Evolutionary conservation across 1,140 invertebrate species (phyloP).

Genomic region (Conus betulinus): DNA sequence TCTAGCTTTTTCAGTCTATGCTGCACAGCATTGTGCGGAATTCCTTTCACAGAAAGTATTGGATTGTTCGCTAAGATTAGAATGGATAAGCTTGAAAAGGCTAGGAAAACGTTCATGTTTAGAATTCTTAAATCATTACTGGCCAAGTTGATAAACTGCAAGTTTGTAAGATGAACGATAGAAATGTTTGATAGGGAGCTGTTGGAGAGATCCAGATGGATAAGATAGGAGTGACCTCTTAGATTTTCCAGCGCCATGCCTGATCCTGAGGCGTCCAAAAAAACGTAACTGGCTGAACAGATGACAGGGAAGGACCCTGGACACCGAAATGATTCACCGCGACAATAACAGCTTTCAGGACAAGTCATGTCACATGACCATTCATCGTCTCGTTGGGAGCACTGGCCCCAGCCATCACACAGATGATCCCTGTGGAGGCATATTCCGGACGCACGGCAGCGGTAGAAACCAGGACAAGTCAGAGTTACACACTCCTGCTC

Average conservation of each 20-base stretch:
- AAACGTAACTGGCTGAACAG: not conserved
- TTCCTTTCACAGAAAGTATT: too few species aligned
- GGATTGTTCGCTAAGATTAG: too few species aligned
- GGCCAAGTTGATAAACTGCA: not conserved
- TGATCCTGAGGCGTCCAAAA: not conserved
- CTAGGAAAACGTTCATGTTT: too few species aligned
- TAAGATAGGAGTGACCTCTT: not conserved
- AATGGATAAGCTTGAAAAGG: too few species aligned
- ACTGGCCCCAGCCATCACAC: too few species aligned
- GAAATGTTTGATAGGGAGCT: not conserved
- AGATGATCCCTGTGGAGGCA: too few species aligned
- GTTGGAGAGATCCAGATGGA: not conserved
- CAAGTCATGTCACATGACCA: not conserved
- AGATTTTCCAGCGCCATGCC: not conserved
- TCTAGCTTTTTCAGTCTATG: too few species aligned
- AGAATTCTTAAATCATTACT: too few species aligned
- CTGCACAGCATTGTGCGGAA: too few species aligned
- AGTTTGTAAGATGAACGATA: not conserved
- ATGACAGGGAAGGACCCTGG: not conserved
- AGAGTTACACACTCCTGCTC: too few species aligned
- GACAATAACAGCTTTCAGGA: constrained; percentile 12
- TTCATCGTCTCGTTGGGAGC: constrained; percentile 9
- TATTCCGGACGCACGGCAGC: too few species aligned
- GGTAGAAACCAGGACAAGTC: too few species aligned
- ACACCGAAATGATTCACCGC: not conserved